A percentile compares a stretch with the other conserved stretches of the same genome.
phyloP scores from a whole-genome alignment of 2,888 invertebrate genomes.

The Boloria selene region DNA sequence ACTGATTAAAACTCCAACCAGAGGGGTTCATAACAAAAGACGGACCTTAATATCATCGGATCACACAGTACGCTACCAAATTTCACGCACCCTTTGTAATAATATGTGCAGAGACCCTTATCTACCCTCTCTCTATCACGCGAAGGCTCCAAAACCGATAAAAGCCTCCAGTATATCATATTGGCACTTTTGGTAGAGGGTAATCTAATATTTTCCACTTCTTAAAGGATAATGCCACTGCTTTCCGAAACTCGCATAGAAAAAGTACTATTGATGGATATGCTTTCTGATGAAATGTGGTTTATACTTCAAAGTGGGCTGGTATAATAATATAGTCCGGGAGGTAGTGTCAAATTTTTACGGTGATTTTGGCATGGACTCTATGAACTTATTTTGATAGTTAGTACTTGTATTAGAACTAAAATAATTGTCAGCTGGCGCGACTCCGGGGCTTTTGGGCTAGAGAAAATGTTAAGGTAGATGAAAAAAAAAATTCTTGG shows the following conservation, averaged over 20 bases:
- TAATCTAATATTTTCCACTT: slow-evolving; percentile 67
- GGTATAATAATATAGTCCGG: too few species aligned
- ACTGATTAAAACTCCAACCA: slow-evolving; percentile 53
- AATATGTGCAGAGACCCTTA: slow-evolving; percentile 65
- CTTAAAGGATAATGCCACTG: slow-evolving; percentile 61
- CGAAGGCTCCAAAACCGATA: slow-evolving; percentile 49
- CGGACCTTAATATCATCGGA: slow-evolving; percentile 60
- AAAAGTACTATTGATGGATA: slow-evolving; percentile 51
- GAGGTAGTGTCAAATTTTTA: too few species aligned
- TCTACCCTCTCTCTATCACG: slow-evolving; percentile 68
- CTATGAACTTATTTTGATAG: too few species aligned
- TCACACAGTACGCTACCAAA: slow-evolving; percentile 70
- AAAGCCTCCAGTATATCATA: slow-evolving; percentile 78
- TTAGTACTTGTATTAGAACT: too few species aligned
- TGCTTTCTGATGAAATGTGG: slow-evolving; percentile 3
- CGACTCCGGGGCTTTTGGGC: too few species aligned
- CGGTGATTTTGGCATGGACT: too few species aligned
- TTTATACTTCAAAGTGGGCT: not conserved
- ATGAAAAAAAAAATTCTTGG: too few species aligned
- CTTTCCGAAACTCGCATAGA: slow-evolving; percentile 42
- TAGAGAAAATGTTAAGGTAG: too few species aligned
- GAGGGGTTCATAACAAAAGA: slow-evolving; percentile 40
- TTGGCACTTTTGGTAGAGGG: slow-evolving; percentile 72
- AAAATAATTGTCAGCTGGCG: too few species aligned
- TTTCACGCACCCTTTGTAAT: slow-evolving; percentile 78